Evolutionary conservation across 64 coral and sea anemone genomes (phyloP).

Genomic region (Stichodactyla helianthus): DNA sequence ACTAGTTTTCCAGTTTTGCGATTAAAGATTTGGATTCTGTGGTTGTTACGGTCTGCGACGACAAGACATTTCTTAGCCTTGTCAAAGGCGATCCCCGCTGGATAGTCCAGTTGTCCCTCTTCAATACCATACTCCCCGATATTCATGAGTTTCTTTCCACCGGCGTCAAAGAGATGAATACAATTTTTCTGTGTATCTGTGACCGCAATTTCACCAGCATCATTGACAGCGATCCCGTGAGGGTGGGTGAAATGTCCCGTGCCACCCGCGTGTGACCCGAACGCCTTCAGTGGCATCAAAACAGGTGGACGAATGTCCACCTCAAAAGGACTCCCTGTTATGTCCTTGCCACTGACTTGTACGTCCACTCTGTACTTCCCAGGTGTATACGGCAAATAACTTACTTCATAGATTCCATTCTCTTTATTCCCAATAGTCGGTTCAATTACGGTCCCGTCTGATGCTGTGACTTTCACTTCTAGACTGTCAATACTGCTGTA

Average conservation of each 20-base stretch:
- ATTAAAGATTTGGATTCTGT: conserved; percentile 48
- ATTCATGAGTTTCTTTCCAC: conserved; percentile 34
- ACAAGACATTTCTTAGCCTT: conserved; percentile 31
- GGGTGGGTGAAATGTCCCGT: conserved; percentile 57
- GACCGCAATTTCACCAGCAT: conserved; percentile 38
- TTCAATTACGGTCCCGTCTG: conserved; percentile 26
- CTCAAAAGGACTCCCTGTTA: conserved; percentile 58
- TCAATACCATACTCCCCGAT: conserved; percentile 50
- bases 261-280: conserved; percentile 41
- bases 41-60: conserved; percentile 54
- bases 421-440: conserved; percentile 34
- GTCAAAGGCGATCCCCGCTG: conserved; percentile 47
- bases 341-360: conserved; percentile 29
- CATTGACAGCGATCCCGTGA: conserved; percentile 40
- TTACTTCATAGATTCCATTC: conserved; percentile 49
- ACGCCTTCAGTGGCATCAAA: conserved; percentile 48
- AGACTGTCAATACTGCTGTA: conserved; percentile 57
- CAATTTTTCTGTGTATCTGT: conserved; percentile 57
- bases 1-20: conserved; percentile 50
- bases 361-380: conserved; percentile 42
- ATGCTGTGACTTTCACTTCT: conserved; percentile 25
- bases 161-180: conserved; percentile 41
- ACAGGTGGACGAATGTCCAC: conserved; percentile 45
- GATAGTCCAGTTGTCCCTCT: conserved; percentile 49
- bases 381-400: conserved; percentile 28